Conservation (phyloP, 1,140 invertebrate species). For the Bombus impatiens region DNA sequence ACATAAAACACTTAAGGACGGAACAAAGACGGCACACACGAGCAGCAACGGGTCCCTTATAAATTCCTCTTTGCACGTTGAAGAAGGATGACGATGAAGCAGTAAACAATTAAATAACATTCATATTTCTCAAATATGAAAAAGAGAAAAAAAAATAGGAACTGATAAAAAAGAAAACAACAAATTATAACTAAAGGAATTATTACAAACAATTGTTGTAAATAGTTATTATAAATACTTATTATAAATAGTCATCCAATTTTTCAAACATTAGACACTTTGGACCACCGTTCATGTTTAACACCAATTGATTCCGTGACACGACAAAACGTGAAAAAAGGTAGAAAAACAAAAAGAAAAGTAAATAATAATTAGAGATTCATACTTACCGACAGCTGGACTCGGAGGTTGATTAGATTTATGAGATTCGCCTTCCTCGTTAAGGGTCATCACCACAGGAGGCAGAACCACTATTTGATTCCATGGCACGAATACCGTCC, state of each 20-base stretch:
- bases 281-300: slow-evolving; percentile 39
- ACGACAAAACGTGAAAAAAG: slow-evolving; percentile 42
- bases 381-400: slow-evolving; percentile 76
- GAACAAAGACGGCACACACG: slow-evolving; percentile 72
- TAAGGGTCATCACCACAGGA: slow-evolving; percentile 92
- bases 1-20: slow-evolving; percentile 71
- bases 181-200: not conserved
- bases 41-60: slow-evolving; percentile 7
- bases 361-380: slow-evolving; percentile 11
- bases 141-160: not conserved
- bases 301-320: slow-evolving; percentile 27
- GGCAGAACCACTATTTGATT: slow-evolving; percentile 96
- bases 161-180: slow-evolving; percentile 6
- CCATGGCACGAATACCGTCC: slow-evolving; percentile 96
- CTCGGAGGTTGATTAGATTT: slow-evolving; percentile 79
- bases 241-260: not conserved
- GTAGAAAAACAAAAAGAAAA: not conserved
- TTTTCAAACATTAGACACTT: not conserved
- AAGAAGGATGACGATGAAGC: not conserved
- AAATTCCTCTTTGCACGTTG: not conserved
- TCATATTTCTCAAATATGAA: not conserved
- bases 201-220: not conserved
- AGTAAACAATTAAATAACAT: not conserved
- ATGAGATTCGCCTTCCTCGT: slow-evolving; percentile 86
- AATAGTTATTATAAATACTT: not conserved